Base-by-base conservation (phyloP, 1,140 invertebrate species). In the Solenopsis invicta region DNA sequence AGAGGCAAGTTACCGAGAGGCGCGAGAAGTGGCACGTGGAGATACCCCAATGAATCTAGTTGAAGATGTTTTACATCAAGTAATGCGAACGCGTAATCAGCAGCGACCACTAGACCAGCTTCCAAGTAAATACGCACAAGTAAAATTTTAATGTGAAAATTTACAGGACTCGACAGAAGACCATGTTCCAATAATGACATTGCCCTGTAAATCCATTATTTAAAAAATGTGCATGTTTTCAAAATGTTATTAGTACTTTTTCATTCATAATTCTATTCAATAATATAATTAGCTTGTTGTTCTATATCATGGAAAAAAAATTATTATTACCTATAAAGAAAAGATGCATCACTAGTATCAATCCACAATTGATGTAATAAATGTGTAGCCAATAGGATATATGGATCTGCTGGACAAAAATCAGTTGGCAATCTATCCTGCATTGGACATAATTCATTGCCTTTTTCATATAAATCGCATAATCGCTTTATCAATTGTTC, bases 31-130 rank as follows among this genome's bases (percentile, higher is more conserved):
- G 97, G 97, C 76, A 97, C 97, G 94, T 98, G 97, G 75, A 98
- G 95, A 95, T 98, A 98, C 71, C 98, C 97, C 91, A 99, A 95
- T 0, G 98, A 98, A 95, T 99, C 98, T 93, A 99, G 96, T 94
- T 99, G 99, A 87, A 99, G 97, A 95, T 99, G 98, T 96, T 99
- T 99, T 71, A 99, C 96, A 92, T 99, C 99, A 93, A 99, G 95
- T 69, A 94, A 91, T 45, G 92, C 85, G 56, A 94, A 94, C 4
- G 90, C 89, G 87, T 93, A 93, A 92, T 95, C 92, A 45, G 95
- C 95, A 48, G 93, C 94, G n/a, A 92, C 93, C 62, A 95, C 92
- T 34, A 95, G 80, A 88, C 95, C 95, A 81, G 93, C 93, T 91
- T 95, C 95, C 34, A 95, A 95, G 91, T 97, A 97, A 12, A 96